A percentile compares a stretch with the other conserved stretches of the same genome.
Conservation (phyloP, 1,140 invertebrate genomes). For the Sinella curviseta region DNA sequence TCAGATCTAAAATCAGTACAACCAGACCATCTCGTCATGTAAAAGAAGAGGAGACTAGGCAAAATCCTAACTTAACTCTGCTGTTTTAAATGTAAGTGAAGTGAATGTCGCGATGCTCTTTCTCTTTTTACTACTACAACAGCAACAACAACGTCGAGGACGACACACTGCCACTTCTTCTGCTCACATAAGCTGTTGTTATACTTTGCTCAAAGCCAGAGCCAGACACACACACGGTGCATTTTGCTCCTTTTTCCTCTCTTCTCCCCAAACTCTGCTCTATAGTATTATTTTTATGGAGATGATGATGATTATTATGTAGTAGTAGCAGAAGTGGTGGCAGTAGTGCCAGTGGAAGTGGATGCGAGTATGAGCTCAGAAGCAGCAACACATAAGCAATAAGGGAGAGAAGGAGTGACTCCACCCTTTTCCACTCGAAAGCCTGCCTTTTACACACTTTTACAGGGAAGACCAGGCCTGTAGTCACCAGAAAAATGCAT, state of each 20-base stretch:
- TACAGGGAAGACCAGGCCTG: slow-evolving; percentile 6
- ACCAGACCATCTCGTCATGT: no score
- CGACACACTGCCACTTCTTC: background rate
- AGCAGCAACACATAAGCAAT: background rate
- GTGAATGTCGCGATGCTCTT: background rate
- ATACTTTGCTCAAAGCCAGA: background rate
- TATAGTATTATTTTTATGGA: background rate
- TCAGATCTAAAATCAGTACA: no score
- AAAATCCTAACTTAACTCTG: background rate
- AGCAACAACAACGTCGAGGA: background rate
- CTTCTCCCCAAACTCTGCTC: background rate
- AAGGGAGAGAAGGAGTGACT: slow-evolving; percentile 9
- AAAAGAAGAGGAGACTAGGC: no score
- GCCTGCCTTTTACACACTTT: slow-evolving; percentile 25
- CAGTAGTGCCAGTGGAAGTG: background rate
- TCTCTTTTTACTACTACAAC: background rate
- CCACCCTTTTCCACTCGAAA: slow-evolving; percentile 23
- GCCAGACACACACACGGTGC: background rate
- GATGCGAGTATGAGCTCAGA: no score
- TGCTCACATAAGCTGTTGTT: no score
- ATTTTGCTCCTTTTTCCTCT: background rate
- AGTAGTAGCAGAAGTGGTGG: background rate
- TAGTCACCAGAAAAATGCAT: slow-evolving; percentile 26
- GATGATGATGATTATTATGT: background rate
- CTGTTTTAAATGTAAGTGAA: background rate